Conservation (phyloP, 2,888 invertebrate species). For the Agrotis segetum region DNA sequence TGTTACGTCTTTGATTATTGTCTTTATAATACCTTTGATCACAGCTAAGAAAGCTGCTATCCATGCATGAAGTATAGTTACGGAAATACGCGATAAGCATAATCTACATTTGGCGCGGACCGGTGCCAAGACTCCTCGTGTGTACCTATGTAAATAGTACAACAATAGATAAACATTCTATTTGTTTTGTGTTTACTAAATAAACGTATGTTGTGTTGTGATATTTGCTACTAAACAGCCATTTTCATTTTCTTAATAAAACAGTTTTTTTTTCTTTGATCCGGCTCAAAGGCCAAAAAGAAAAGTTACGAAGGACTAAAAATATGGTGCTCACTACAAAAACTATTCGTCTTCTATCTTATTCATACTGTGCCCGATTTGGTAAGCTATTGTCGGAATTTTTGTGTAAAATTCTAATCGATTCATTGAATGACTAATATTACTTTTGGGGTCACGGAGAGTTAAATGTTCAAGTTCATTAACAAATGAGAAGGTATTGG, state of each 20-base stretch:
- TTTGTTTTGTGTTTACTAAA: constrained; percentile 47
- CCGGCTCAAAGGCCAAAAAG: neutral
- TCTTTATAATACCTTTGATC: neutral
- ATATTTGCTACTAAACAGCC: neutral
- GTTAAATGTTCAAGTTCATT: constrained; percentile 46
- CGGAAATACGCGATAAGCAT: constrained; percentile 31
- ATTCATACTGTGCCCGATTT: neutral
- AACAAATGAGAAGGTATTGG: constrained; percentile 3
- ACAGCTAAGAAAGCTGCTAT: constrained; percentile 15
- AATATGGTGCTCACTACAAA: neutral
- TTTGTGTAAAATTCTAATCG: neutral
- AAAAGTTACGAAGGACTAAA: neutral
- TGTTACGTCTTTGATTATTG: neutral
- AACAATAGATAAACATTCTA: neutral
- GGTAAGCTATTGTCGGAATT: neutral
- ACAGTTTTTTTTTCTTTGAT: neutral
- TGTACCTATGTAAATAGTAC: neutral
- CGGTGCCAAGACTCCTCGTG: constrained; percentile 42
- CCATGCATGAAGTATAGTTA: constrained; percentile 5
- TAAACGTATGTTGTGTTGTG: constrained; percentile 19
- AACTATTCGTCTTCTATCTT: neutral
- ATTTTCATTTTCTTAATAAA: neutral
- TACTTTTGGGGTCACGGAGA: constrained; percentile 33
- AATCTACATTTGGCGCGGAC: constrained; percentile 45
- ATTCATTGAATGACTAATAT: constrained; percentile 22